phyloP scores from a whole-genome alignment of 2,888 invertebrate genomes.

The Iselma pallidipennis region DNA sequence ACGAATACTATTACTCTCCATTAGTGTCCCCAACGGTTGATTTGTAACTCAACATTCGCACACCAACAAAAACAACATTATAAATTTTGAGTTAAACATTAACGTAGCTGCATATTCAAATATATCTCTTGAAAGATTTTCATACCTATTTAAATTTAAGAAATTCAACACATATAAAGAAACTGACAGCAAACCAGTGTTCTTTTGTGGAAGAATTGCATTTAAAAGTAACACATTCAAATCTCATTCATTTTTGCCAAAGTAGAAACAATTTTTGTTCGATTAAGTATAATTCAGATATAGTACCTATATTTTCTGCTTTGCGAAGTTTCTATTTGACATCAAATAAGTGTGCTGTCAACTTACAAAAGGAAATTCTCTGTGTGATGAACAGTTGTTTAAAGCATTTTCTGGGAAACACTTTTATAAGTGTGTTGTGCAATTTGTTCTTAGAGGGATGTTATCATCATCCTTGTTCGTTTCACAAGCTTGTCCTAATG shows the following conservation, averaged over 20 bases:
- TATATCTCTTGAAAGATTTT: constrained; percentile 18
- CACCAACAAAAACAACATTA: constrained; percentile 49
- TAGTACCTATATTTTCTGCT: background rate
- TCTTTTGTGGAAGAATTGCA: background rate
- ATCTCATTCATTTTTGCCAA: too few species aligned
- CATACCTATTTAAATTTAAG: background rate
- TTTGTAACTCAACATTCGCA: constrained; percentile 50
- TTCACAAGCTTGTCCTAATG: constrained; percentile 2
- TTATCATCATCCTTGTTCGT: constrained; percentile 14
- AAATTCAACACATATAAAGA: too few species aligned
- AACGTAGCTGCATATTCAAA: constrained; percentile 34
- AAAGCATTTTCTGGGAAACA: constrained; percentile 12
- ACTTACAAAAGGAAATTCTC: constrained; percentile 6
- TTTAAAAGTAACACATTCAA: too few species aligned
- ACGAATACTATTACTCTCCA: constrained; percentile 54
- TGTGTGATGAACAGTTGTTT: constrained; percentile 13
- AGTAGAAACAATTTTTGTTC: too few species aligned
- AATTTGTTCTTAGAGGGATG: constrained; percentile 10
- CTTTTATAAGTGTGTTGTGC: constrained; percentile 13
- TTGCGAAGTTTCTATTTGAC: background rate
- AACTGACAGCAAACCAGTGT: too few species aligned
- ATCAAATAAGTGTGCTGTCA: constrained; percentile 5
- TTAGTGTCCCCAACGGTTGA: constrained; percentile 52
- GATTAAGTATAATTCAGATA: background rate
- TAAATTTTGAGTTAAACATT: constrained; percentile 37